A percentile compares a stretch with the other conserved stretches of the same genome.
phyloP scores from a whole-genome alignment of 2,113 vertebrate species.

The Symphodus melops region DNA sequence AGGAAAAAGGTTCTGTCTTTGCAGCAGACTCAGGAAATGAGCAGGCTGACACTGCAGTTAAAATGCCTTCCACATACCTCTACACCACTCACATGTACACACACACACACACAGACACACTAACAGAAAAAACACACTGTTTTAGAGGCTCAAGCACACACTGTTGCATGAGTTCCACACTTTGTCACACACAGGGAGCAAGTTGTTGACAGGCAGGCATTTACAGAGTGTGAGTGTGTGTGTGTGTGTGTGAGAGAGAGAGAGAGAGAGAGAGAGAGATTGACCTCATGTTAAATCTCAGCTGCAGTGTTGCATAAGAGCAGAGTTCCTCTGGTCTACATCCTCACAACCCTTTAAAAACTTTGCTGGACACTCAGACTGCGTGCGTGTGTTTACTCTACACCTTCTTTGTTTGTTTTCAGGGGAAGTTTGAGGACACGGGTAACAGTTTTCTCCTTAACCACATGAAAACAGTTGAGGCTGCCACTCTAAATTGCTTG shows the following conservation, averaged over 20 bases:
- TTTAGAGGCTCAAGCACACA: neutral
- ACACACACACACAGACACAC: neutral
- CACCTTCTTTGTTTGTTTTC: slow-evolving; percentile 14
- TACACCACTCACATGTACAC: slow-evolving; percentile 17
- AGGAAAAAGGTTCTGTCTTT: slow-evolving; percentile 8
- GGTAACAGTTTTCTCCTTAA: too few relatives aligned
- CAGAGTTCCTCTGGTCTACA: neutral
- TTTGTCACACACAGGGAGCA: slow-evolving; percentile 14
- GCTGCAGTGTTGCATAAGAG: slow-evolving; percentile 40
- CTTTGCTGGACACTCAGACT: neutral
- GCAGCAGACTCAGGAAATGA: slow-evolving; percentile 60
- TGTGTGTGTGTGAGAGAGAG: neutral
- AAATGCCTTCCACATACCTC: slow-evolving; percentile 63
- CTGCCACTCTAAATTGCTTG: too few relatives aligned
- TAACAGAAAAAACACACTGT: neutral
- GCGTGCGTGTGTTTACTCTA: neutral
- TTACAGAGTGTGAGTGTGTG: neutral
- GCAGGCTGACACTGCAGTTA: slow-evolving; percentile 55
- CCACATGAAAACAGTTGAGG: too few relatives aligned
- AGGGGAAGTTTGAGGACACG: slow-evolving; percentile 8
- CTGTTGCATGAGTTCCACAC: slow-evolving; percentile 2
- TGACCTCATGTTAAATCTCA: neutral
- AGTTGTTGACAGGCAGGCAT: slow-evolving; percentile 31
- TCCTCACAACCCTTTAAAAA: neutral
- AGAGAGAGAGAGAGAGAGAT: too few relatives aligned